Base-by-base conservation (phyloP, 2,113 vertebrate species). In the Grammomys surdaster region DNA sequence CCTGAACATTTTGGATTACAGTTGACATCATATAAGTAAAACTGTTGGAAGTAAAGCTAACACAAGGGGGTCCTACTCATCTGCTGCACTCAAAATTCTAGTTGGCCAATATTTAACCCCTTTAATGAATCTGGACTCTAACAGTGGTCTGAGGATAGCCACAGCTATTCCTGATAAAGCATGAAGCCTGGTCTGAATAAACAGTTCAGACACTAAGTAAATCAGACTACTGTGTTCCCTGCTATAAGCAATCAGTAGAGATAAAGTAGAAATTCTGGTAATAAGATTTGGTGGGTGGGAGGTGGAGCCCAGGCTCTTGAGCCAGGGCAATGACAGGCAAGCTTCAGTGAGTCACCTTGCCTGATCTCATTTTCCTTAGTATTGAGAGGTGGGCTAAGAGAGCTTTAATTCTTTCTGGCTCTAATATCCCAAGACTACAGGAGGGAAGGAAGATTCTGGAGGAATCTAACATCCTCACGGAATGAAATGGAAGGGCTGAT, bases 51-150 rank as follows among this genome's bases (percentile, higher is more conserved):
- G 36, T 8, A 22, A 46, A 56, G 26, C n/a, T 5, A 2, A 67
- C 17, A 13, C 3, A 11, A 22, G 46, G 40, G 4, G 10, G 24
- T 24, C 28, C 14, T 31, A 9, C 19, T 8, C 0, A 1, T 33
- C 7, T 43, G 28, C 58, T 17, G 8, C 5, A 7, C 7, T 11
- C 36, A 40, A 2, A 10, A 13, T 24, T 10, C 78, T 58, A 24
- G 20, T 22, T n/a, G 20, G 51, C 14, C 33, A 1, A 14, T 40
- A 5, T 67, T 76, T 60, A 65, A 28, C 1, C 31, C 26, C 26
- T 33, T 75, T 22, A 4, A 48, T 8, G 26, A 58, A 19, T 19
- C 28, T 73, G 70, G 90, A 65, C 46, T 48, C 60, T 86, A 43
- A 86, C 75, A 33, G 54, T 48, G 16, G 88, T 16, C 19, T 3